Percentiles rank a stretch among this genome's conserved stretches.
phyloP scores from a whole-genome alignment of 2,888 invertebrate species.

The Callyntrura sp. region DNA sequence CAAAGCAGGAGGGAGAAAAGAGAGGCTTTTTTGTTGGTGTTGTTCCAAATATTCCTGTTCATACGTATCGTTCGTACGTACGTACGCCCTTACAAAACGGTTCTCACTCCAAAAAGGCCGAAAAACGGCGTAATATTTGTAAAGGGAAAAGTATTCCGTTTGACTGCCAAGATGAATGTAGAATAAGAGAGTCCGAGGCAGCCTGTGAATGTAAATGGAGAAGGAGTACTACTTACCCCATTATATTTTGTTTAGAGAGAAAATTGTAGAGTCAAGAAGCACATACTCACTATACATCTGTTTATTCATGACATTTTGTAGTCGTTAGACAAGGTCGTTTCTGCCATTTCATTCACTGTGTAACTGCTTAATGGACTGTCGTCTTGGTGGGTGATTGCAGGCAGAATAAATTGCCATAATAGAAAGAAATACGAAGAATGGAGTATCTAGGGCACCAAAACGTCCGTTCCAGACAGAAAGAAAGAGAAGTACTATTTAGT shows the following conservation, averaged over 20 bases:
- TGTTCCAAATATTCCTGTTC: conserved; percentile 59
- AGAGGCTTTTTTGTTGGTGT: conserved; percentile 58
- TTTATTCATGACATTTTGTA: neutral
- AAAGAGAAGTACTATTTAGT: conserved; percentile 19
- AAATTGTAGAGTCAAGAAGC: neutral
- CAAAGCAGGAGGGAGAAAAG: conserved; percentile 45
- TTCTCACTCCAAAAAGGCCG: conserved; percentile 57
- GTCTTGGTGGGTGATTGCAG: conserved; percentile 37
- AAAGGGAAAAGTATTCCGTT: conserved; percentile 43
- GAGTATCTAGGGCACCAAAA: neutral
- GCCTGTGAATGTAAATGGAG: neutral
- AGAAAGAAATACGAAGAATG: conserved; percentile 7
- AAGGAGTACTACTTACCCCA: conserved; percentile 15
- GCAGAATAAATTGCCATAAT: conserved; percentile 22
- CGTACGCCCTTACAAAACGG: neutral
- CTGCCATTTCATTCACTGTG: conserved; percentile 18
- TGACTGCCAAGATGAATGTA: conserved; percentile 40
- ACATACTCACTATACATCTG: neutral
- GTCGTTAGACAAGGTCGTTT: conserved; percentile 42
- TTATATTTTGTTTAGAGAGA: neutral
- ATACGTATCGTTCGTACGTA: conserved; percentile 5
- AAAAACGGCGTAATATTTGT: conserved; percentile 60
- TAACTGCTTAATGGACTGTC: neutral
- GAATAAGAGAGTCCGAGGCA: neutral
- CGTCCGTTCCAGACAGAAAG: neutral